Evolutionary conservation across 2,797 vertebrate species (phyloP).

Genomic region (Acanthis flammea): DNA sequence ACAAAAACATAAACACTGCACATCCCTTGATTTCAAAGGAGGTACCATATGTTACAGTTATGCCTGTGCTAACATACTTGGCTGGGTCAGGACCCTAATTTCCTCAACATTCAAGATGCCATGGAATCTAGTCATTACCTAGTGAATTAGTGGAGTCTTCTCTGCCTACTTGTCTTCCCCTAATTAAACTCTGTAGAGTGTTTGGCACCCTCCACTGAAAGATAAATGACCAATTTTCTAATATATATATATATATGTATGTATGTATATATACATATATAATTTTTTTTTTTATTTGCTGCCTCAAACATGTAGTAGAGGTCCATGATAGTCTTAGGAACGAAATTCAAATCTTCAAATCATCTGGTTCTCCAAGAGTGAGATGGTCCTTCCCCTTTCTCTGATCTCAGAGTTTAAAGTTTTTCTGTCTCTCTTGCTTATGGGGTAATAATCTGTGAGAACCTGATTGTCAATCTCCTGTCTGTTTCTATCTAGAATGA

Average conservation of each 20-base stretch:
- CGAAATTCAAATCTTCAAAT: not conserved
- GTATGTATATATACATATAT: too few species aligned
- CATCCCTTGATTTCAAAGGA: constrained; percentile 18
- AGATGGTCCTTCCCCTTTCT: not conserved
- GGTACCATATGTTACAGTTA: constrained; percentile 34
- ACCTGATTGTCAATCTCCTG: not conserved
- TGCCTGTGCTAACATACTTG: constrained; percentile 6
- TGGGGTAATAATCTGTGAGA: not conserved
- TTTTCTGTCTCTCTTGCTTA: not conserved
- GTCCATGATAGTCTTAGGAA: not conserved
- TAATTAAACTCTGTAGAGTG: not conserved
- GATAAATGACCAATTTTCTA: not conserved
- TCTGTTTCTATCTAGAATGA: not conserved
- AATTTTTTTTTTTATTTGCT: not conserved
- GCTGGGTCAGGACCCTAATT: constrained; percentile 22
- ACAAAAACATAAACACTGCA: not conserved
- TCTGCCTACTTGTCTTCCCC: not conserved
- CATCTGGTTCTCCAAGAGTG: not conserved
- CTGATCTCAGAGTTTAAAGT: not conserved
- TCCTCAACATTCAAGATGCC: not conserved
- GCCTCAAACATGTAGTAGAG: not conserved
- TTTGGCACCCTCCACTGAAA: not conserved
- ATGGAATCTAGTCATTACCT: not conserved
- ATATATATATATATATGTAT: not conserved
- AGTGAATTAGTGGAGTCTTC: not conserved